Evolutionary conservation across 2,113 vertebrate genomes (phyloP), one percentile per base, ranked within the genome.

Genomic region (Dromaius novaehollandiae): DNA sequence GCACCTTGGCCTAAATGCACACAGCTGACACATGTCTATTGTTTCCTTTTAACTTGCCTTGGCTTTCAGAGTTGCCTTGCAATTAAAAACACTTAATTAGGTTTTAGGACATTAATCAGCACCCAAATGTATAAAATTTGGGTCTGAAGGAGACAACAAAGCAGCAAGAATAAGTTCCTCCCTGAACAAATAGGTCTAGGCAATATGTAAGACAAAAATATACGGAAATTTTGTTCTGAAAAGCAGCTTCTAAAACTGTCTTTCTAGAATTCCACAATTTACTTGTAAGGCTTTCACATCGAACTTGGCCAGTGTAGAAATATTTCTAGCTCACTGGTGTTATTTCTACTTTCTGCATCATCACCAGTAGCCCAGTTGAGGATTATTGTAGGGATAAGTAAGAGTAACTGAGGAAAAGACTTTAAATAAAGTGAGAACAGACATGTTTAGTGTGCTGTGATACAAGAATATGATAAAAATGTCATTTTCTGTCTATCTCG

Each of bases 241-340:
- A 15, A 13, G 21, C 0, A 0, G 7, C n/a, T 42, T 51, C 21
- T 42, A 48, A 68, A 75, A 16, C 5, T 69, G 21, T 5, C 22
- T 56, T 40, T 55, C 16, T 42, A 64, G 34, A 91, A 50, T 30
- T 7, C 32, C 25, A 71, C 8, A 8, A 9, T 68, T 26, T 40
- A 13, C 42, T 74, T 13, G 6, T 21, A 55, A 71, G 73, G 14
- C 22, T 5, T 76, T 30, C n/a, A 32, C 3, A 2, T 28, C 28
- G 34, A 58, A 8, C 16, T 56, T 7, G 25, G 30, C 9, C 63
- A 48, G 48, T 5, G 51, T 21, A 60, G 58, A 93, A 77, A 42
- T 14, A 36, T 34, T 58, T 86, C 16, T 26, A 25, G 15, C 25
- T 85, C 61, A 40, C 17, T 76, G 26, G 7, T 1, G 9, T 5